These are phyloP conservation scores for Brachyptera putata DNA, from an alignment of 2,888 invertebrate species.

Conservation along the genomic window DNA sequence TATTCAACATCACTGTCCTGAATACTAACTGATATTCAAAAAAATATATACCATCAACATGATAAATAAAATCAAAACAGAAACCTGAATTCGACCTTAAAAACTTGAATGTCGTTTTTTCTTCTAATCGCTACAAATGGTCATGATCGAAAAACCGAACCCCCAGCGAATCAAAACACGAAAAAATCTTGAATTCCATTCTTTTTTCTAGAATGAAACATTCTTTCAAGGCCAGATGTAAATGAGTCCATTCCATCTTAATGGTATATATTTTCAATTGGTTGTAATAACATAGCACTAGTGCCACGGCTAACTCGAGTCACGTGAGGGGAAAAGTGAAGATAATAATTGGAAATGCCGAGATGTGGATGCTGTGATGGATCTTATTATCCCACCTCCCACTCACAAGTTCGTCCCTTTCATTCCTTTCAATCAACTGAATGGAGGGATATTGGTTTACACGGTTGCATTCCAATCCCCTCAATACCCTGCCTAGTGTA, in stretches of 20 bases:
- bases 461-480: background rate
- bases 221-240: background rate
- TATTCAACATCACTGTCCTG: no score
- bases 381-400: conserved; percentile 4
- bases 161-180: no score
- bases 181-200: background rate
- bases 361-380: background rate
- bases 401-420: background rate
- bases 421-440: background rate
- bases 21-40: no score
- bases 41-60: no score
- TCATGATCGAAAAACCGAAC: no score
- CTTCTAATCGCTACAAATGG: no score
- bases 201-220: background rate
- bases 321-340: background rate
- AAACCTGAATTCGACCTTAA: no score
- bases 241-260: background rate
- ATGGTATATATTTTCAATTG: background rate
- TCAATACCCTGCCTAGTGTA: background rate
- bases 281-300: background rate
- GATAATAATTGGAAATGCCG: background rate
- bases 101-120: no score
- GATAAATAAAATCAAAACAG: no score
- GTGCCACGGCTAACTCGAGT: background rate
- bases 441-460: conserved; percentile 12